Evolutionary conservation across 2,113 vertebrate genomes (phyloP).

Genomic region (Hippocampus barbouri): DNA sequence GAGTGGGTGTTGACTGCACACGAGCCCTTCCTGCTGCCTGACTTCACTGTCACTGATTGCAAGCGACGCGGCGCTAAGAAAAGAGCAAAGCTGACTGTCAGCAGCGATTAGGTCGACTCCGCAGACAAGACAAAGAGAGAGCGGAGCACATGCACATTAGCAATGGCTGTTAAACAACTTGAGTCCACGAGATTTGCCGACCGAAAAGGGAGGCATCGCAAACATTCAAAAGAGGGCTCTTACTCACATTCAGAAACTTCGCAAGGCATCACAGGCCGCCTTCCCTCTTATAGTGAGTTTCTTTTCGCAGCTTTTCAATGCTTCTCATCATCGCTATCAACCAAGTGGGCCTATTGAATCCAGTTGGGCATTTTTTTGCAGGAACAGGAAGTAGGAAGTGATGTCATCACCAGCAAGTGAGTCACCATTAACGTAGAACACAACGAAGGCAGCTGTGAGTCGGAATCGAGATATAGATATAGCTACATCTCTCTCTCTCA

Average conservation of each 20-base stretch:
- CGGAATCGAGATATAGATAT: too few relatives aligned
- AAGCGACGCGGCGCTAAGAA: slow-evolving; percentile 90
- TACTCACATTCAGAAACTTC: background rate
- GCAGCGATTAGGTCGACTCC: slow-evolving; percentile 82
- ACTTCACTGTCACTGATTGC: slow-evolving; percentile 86
- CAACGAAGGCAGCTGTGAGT: too few relatives aligned
- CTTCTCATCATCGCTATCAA: background rate
- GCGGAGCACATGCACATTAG: slow-evolving; percentile 79
- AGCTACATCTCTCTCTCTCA: too few relatives aligned
- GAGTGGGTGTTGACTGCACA: slow-evolving; percentile 73
- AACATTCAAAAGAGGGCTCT: background rate
- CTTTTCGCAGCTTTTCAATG: background rate
- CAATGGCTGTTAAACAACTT: slow-evolving; percentile 85
- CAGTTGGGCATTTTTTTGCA: background rate
- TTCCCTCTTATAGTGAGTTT: background rate
- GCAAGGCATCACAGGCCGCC: background rate
- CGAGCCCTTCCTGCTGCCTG: slow-evolving; percentile 85
- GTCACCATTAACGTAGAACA: background rate
- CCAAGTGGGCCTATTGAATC: background rate
- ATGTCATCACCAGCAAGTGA: background rate
- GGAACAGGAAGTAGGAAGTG: background rate
- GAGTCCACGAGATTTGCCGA: slow-evolving; percentile 76
- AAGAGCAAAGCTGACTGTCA: slow-evolving; percentile 94
- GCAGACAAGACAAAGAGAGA: slow-evolving; percentile 87
- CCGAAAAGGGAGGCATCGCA: slow-evolving; percentile 47